phyloP scores from a whole-genome alignment of 2,797 vertebrate genomes.

The Coendou prehensilis region DNA sequence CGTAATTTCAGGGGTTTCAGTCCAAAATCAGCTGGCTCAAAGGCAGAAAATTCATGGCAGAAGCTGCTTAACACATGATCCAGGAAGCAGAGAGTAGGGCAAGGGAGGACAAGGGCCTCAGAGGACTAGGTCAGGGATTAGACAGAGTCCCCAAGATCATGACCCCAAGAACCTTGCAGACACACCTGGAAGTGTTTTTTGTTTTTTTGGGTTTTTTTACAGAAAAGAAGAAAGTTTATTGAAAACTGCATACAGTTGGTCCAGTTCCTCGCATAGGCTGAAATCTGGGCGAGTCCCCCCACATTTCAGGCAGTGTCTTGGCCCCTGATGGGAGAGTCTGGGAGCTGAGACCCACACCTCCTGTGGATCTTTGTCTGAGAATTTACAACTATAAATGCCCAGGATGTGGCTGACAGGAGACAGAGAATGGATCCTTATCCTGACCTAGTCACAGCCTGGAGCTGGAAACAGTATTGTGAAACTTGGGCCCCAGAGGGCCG shows the following conservation, averaged over 20 bases:
- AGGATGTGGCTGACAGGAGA: background rate
- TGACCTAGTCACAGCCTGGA: conserved; percentile 33
- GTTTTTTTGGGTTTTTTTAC: background rate
- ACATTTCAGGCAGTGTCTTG: conserved; percentile 32
- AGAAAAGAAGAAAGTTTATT: conserved; percentile 83
- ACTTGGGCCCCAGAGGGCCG: conserved; percentile 35
- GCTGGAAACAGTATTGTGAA: conserved; percentile 61
- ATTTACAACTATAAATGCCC: conserved; percentile 39
- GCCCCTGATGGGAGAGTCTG: background rate
- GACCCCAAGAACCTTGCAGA: background rate
- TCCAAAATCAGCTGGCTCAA: background rate
- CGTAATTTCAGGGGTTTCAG: background rate
- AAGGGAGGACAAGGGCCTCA: background rate
- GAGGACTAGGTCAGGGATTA: background rate
- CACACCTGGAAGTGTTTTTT: background rate
- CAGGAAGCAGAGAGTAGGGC: background rate
- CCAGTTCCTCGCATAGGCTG: conserved; percentile 60
- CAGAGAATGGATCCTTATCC: conserved; percentile 40
- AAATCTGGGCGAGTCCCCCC: background rate
- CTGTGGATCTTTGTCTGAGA: conserved; percentile 27
- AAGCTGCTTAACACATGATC: background rate
- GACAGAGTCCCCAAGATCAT: background rate
- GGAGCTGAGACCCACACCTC: background rate
- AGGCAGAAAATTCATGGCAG: background rate
- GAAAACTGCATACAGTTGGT: conserved; percentile 84